phyloP scores from a whole-genome alignment of 2,797 vertebrate genomes.

The Crossoptilon crossoptilon region DNA sequence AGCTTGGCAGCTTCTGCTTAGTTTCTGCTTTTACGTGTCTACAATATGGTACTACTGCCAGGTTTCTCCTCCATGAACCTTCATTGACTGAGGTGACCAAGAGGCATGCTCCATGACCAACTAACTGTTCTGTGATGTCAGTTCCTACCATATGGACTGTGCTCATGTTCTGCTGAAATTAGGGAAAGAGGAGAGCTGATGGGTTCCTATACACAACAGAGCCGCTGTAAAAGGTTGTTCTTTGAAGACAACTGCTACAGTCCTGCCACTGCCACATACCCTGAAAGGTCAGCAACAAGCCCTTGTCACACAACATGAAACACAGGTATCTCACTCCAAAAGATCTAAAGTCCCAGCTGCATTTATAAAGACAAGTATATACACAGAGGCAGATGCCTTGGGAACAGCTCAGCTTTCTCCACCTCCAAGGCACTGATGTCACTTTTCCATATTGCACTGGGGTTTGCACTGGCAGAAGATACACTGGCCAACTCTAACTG shows the following conservation, averaged over 20 bases:
- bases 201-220: neutral
- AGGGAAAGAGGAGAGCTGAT: neutral
- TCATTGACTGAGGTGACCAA: rapidly evolving
- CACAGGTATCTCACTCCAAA: neutral
- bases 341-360: neutral
- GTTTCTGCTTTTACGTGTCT: rapidly evolving
- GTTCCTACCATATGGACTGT: neutral
- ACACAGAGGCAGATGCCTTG: neutral
- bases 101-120: neutral
- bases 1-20: neutral
- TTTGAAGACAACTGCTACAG: neutral
- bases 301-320: neutral
- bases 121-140: neutral
- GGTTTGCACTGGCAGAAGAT: neutral
- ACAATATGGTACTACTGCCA: neutral
- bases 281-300: neutral
- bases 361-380: neutral
- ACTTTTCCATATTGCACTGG: neutral
- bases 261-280: neutral
- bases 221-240: neutral
- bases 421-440: neutral
- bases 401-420: neutral
- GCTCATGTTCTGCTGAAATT: neutral
- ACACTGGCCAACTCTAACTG: neutral
- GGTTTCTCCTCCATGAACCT: neutral